These are phyloP conservation scores for Anhinga rufa DNA, from an alignment of 2,113 vertebrate genomes.

Conservation along the genomic window DNA sequence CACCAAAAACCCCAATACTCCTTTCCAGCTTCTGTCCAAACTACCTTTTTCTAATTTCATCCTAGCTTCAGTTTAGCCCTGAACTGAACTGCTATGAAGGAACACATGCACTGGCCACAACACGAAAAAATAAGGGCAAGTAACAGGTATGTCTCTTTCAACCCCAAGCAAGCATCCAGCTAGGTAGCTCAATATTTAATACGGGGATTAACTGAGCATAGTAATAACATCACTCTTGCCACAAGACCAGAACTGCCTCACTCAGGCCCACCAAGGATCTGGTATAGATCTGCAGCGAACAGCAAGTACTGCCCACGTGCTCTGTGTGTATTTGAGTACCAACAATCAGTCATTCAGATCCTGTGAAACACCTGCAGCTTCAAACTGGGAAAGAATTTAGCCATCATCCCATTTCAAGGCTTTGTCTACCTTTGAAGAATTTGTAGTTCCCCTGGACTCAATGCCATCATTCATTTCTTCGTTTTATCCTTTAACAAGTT, in stretches of 20 bases:
- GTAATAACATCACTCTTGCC: background rate
- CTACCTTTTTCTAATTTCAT: background rate
- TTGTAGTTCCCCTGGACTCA: background rate
- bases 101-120: background rate
- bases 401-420: background rate
- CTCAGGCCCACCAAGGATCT: background rate
- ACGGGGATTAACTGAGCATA: background rate
- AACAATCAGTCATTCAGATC: background rate
- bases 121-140: background rate
- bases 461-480: background rate
- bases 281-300: background rate
- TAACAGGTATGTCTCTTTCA: background rate
- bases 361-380: background rate
- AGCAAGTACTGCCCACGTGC: background rate
- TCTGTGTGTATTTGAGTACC: background rate
- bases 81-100: background rate
- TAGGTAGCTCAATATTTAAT: background rate
- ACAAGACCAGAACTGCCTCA: background rate
- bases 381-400: background rate
- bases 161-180: background rate
- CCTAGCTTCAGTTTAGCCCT: background rate
- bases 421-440: background rate
- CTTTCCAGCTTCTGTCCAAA: background rate
- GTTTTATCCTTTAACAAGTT: background rate
- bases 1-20: background rate